Percentiles rank a stretch among this genome's conserved stretches.
Evolutionary conservation across 2,113 vertebrate genomes (phyloP).

Genomic region (Pseudorasbora parva): DNA sequence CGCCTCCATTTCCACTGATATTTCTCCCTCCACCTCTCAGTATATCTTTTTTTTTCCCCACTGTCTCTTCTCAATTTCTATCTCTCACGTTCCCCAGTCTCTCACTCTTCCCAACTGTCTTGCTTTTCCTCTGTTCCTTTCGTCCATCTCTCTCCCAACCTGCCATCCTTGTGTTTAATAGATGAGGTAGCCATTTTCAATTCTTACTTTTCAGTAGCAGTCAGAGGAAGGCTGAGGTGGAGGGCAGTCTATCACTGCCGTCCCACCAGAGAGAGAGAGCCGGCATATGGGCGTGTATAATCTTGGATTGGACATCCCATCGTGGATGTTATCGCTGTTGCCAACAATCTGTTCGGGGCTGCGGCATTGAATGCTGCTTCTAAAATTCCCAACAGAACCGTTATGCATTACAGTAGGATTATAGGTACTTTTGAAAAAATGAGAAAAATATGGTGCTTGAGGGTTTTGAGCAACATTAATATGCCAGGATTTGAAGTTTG

Average conservation of each 20-base stretch:
- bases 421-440: conserved; percentile 65
- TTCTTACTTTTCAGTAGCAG: conserved; percentile 56
- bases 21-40: conserved; percentile 45
- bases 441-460: conserved; percentile 20
- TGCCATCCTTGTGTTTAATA: conserved; percentile 54
- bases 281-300: conserved; percentile 56
- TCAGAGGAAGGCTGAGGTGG: conserved; percentile 23
- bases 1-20: conserved; percentile 52
- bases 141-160: conserved; percentile 10
- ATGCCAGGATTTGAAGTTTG: conserved; percentile 20
- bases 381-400: conserved; percentile 62
- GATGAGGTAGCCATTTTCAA: conserved; percentile 58
- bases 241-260: conserved; percentile 52
- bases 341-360: conserved; percentile 40
- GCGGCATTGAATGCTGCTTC: conserved; percentile 57
- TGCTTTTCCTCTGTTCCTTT: conserved; percentile 7
- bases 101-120: neutral
- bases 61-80: neutral
- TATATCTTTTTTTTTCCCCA: neutral
- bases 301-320: conserved; percentile 50
- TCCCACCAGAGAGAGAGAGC: conserved; percentile 48
- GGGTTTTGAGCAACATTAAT: conserved; percentile 12
- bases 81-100: neutral
- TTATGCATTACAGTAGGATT: conserved; percentile 66
- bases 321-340: conserved; percentile 56